Conservation (phyloP, 1,140 invertebrate genomes). For the Hycleus phaleratus region DNA sequence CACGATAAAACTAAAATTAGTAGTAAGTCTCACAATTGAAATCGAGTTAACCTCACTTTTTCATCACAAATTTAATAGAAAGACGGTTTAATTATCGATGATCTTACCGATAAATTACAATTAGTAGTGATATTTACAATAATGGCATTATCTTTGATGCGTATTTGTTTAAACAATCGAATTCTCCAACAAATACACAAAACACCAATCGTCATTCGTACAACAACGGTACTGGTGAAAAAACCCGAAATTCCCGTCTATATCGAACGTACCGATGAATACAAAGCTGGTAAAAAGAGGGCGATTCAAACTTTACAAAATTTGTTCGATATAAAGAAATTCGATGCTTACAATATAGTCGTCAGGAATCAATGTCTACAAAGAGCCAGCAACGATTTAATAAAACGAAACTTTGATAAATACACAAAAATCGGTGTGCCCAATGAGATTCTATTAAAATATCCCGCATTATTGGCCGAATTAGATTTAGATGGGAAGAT, state of each 20-base stretch:
- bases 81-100: too few relatives aligned
- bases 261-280: neutral
- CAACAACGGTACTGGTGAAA: too few relatives aligned
- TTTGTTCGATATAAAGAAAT: constrained; percentile 8
- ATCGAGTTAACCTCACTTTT: too few relatives aligned
- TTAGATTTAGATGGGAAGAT: constrained; percentile 20
- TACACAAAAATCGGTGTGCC: constrained; percentile 18
- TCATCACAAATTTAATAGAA: too few relatives aligned
- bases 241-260: neutral
- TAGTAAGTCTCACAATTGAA: too few relatives aligned
- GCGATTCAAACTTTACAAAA: constrained; percentile 12
- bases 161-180: too few relatives aligned
- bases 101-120: too few relatives aligned
- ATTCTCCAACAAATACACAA: too few relatives aligned
- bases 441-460: constrained; percentile 20
- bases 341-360: constrained; percentile 18
- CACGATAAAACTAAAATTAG: too few relatives aligned
- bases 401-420: constrained; percentile 24
- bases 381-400: constrained; percentile 1
- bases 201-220: too few relatives aligned
- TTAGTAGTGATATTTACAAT: too few relatives aligned
- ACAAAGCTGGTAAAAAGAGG: neutral
- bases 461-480: constrained; percentile 28
- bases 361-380: constrained; percentile 13
- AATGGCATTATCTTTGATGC: too few relatives aligned